phyloP scores from a whole-genome alignment of 2,888 invertebrate species.

The Limnephilus rhombicus region DNA sequence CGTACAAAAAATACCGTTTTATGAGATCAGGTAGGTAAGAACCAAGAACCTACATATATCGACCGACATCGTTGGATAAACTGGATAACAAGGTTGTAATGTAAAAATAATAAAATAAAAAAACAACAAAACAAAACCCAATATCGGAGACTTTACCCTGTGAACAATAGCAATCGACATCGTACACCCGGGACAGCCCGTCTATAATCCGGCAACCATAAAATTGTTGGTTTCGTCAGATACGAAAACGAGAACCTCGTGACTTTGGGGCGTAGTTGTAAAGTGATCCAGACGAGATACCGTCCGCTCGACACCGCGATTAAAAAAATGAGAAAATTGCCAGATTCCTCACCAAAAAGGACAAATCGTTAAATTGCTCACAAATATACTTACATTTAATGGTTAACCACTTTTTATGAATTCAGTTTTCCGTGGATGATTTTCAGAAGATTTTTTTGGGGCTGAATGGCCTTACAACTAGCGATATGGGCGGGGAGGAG shows the following conservation, averaged over 20 bases:
- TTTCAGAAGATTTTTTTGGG: background rate
- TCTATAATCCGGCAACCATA: conserved; percentile 32
- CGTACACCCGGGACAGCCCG: conserved; percentile 23
- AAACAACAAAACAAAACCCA: background rate
- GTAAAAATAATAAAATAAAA: conserved; percentile 8
- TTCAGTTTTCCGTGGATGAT: background rate
- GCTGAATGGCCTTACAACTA: conserved; percentile 40
- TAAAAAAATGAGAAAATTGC: conserved; percentile 42
- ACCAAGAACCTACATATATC: background rate
- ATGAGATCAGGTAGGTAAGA: background rate
- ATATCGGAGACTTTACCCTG: conserved; percentile 19
- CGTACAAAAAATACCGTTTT: background rate
- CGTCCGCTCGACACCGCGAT: conserved; percentile 27
- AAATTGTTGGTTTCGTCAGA: conserved; percentile 65
- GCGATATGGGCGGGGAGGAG: conserved; percentile 57
- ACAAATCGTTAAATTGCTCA: background rate
- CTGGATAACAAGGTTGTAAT: conserved; percentile 34
- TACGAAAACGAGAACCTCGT: conserved; percentile 63
- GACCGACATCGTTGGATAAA: background rate
- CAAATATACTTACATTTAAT: background rate
- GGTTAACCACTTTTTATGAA: background rate
- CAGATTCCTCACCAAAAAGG: background rate
- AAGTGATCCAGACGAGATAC: conserved; percentile 22
- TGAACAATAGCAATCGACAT: conserved; percentile 36
- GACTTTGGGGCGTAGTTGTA: conserved; percentile 64